Evolutionary conservation across 2,113 vertebrate genomes (phyloP).

Genomic region (Uria aalge): DNA sequence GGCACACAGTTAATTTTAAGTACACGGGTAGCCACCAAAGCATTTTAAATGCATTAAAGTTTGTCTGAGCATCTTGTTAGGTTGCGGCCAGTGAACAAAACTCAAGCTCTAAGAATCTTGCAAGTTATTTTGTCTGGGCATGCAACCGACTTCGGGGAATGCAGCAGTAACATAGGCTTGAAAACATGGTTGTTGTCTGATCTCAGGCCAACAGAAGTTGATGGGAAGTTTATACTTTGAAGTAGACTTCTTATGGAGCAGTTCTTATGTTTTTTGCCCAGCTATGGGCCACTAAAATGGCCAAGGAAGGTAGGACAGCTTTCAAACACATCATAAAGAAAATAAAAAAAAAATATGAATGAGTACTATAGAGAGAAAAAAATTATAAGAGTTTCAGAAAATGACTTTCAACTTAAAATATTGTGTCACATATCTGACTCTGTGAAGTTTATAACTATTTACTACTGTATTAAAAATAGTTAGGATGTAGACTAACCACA

Average conservation of each 20-base stretch:
- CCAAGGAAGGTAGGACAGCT: not conserved
- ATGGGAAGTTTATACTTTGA: constrained; percentile 9
- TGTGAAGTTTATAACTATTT: not conserved
- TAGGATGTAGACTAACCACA: not conserved
- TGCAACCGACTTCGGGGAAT: not conserved
- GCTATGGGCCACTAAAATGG: not conserved
- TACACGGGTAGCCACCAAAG: rapidly evolving
- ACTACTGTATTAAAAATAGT: not conserved
- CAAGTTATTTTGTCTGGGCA: not conserved
- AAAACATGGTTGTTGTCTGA: not conserved
- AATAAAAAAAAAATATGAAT: not conserved
- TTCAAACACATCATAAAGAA: not conserved
- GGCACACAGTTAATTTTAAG: not conserved
- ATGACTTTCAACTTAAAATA: not conserved
- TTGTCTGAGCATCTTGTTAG: not conserved
- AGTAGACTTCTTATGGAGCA: not conserved
- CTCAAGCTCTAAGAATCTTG: not conserved
- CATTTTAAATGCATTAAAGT: constrained; percentile 5
- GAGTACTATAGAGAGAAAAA: not conserved
- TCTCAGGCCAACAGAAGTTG: constrained; percentile 6
- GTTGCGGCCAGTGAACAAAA: not conserved
- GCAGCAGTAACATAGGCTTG: not conserved
- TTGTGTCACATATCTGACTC: not conserved
- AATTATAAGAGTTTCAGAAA: not conserved
- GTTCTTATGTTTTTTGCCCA: not conserved